A percentile compares a stretch with the other conserved stretches of the same genome.
Conservation (phyloP, 2,797 vertebrate genomes). For the Notoglanidium macrostoma region DNA sequence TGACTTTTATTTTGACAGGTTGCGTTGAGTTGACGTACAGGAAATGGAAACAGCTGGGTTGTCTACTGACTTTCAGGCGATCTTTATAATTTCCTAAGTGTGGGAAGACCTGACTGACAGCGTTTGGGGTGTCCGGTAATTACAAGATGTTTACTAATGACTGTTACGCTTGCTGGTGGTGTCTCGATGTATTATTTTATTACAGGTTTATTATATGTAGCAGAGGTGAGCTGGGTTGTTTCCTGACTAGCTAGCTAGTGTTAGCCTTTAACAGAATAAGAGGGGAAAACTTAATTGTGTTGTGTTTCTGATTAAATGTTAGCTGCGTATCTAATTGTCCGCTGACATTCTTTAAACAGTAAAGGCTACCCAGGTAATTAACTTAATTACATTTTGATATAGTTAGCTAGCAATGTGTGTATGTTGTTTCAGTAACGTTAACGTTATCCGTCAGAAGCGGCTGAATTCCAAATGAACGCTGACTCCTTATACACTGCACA, state of each 20-base stretch:
- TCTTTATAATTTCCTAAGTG: slow-evolving; percentile 2
- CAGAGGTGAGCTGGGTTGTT: neutral
- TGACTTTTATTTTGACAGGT: slow-evolving; percentile 41
- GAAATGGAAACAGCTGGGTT: slow-evolving; percentile 18
- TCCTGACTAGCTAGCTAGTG: neutral
- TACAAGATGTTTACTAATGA: neutral
- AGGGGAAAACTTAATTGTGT: neutral
- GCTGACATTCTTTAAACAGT: neutral
- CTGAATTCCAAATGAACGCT: neutral
- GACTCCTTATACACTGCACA: neutral
- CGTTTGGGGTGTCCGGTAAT: slow-evolving; percentile 1
- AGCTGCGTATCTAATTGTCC: neutral
- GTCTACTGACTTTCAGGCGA: slow-evolving; percentile 24
- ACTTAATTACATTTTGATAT: neutral
- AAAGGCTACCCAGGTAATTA: no score
- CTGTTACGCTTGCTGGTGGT: neutral
- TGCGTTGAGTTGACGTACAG: neutral
- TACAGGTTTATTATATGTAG: neutral
- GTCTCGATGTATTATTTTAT: neutral
- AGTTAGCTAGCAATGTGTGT: neutral
- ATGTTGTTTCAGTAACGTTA: neutral
- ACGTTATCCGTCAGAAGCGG: slow-evolving; percentile 4
- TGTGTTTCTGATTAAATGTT: neutral
- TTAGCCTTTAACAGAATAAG: neutral
- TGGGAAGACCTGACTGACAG: neutral